phyloP scores from a whole-genome alignment of 2,888 invertebrate genomes.

The Dryomyza anilis region DNA sequence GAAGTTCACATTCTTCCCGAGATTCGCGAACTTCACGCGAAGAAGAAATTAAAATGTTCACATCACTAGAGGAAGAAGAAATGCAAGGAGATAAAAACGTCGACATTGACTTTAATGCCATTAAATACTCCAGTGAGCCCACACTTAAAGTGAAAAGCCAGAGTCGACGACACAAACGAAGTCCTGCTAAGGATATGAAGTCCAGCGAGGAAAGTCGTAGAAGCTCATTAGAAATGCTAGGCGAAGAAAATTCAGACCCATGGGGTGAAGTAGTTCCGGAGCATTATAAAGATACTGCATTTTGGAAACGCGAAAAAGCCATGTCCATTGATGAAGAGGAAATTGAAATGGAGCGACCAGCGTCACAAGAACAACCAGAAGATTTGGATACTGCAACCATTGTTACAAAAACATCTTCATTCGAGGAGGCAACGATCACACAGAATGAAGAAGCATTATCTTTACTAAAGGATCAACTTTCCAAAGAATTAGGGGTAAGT shows the following conservation, averaged over 20 bases:
- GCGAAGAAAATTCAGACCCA: constrained; percentile 55
- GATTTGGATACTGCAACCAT: constrained; percentile 38
- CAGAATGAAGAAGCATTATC: constrained; percentile 55
- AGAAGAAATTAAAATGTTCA: constrained; percentile 69
- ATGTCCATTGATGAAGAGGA: constrained; percentile 58
- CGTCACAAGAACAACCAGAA: constrained; percentile 29
- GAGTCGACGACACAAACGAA: constrained; percentile 55
- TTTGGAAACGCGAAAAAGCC: constrained; percentile 58
- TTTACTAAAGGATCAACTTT: constrained; percentile 43
- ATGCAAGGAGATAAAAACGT: constrained; percentile 57
- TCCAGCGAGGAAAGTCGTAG: constrained; percentile 35
- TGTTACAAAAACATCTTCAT: constrained; percentile 55
- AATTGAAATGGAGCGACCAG: constrained; percentile 41
- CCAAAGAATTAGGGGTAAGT: too few species aligned
- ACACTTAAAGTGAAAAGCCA: constrained; percentile 52
- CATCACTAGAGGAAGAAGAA: constrained; percentile 70
- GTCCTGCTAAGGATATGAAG: constrained; percentile 53
- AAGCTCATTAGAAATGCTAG: constrained; percentile 52
- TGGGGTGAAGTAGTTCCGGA: constrained; percentile 59
- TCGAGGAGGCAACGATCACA: constrained; percentile 57
- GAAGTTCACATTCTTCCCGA: constrained; percentile 65
- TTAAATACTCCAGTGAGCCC: constrained; percentile 56
- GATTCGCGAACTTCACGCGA: constrained; percentile 69
- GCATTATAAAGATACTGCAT: constrained; percentile 56
- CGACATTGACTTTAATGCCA: constrained; percentile 53